A percentile compares a stretch with the other conserved stretches of the same genome.
These are phyloP conservation scores for Bombylius major DNA, from an alignment of 2,888 invertebrate species.

Conservation along the genomic window DNA sequence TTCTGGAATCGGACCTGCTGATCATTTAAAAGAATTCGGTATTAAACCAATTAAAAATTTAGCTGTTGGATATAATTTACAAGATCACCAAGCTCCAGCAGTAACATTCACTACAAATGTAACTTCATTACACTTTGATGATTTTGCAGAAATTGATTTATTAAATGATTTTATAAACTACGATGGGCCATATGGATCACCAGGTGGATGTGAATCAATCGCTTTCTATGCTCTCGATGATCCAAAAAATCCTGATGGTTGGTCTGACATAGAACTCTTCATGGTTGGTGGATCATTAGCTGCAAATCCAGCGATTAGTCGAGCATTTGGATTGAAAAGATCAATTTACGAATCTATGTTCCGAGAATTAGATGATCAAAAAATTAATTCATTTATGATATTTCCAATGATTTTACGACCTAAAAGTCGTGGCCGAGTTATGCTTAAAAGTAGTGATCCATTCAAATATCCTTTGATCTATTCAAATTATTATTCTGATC, in stretches of 20 bases:
- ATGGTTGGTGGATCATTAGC: slow-evolving; percentile 44
- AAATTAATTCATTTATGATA: slow-evolving; percentile 41
- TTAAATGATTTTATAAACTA: slow-evolving; percentile 26
- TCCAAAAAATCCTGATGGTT: slow-evolving; percentile 37
- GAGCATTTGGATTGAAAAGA: slow-evolving; percentile 39
- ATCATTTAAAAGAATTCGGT: slow-evolving; percentile 42
- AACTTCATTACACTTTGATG: slow-evolving; percentile 30
- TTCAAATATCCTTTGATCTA: slow-evolving; percentile 50
- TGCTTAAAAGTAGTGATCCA: slow-evolving; percentile 50
- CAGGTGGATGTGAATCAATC: slow-evolving; percentile 50
- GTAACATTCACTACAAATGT: slow-evolving; percentile 48
- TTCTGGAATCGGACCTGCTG: slow-evolving; percentile 54
- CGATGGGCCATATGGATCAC: slow-evolving; percentile 39
- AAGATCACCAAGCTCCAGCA: slow-evolving; percentile 54
- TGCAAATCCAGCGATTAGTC: slow-evolving; percentile 31
- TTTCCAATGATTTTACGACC: slow-evolving; percentile 54
- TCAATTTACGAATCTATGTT: slow-evolving; percentile 37
- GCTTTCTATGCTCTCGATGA: slow-evolving; percentile 49
- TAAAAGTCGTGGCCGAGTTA: slow-evolving; percentile 53
- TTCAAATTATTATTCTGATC: slow-evolving; percentile 54
- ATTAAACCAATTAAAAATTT: slow-evolving; percentile 45
- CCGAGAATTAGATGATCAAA: slow-evolving; percentile 30
- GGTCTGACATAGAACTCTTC: slow-evolving; percentile 60
- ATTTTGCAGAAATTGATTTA: slow-evolving; percentile 27
- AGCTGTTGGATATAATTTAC: slow-evolving; percentile 50